phyloP scores from a whole-genome alignment of 92 coral and sea anemone genomes.

The Umimayanthus chanpuru region DNA sequence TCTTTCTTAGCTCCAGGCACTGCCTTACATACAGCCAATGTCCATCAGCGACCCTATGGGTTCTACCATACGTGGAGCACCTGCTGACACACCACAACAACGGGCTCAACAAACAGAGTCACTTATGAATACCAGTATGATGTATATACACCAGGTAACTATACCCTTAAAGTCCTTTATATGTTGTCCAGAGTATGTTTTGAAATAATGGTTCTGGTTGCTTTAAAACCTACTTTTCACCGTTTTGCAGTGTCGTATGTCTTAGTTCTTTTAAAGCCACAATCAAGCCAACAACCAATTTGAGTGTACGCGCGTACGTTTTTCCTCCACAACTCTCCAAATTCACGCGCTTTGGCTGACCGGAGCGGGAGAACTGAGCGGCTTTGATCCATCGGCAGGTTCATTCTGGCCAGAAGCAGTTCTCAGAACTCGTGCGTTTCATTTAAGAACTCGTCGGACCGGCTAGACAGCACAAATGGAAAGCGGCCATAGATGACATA shows the following conservation, averaged over 20 bases:
- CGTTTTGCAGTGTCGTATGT: neutral
- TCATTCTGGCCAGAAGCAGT: too few relatives aligned
- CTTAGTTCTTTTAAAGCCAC: neutral
- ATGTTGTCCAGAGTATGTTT: neutral
- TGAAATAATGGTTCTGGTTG: neutral
- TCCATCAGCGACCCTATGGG: constrained; percentile 79
- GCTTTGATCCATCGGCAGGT: too few relatives aligned
- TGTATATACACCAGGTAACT: constrained; percentile 93
- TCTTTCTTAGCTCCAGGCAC: constrained; percentile 66
- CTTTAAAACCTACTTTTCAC: neutral
- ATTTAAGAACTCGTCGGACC: too few relatives aligned
- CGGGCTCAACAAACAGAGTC: constrained; percentile 83
- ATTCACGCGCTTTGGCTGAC: too few relatives aligned
- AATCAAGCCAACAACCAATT: neutral
- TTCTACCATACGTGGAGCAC: constrained; percentile 68
- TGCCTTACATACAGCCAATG: constrained; percentile 86
- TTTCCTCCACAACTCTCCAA: too few relatives aligned
- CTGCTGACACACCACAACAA: constrained; percentile 73
- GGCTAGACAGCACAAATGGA: too few relatives aligned
- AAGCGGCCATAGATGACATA: neutral
- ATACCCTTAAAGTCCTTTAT: too few relatives aligned
- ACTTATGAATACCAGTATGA: constrained; percentile 89
- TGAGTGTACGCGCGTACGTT: too few relatives aligned
- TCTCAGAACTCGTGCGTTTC: too few relatives aligned
- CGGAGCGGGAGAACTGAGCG: too few relatives aligned